These are phyloP conservation scores for Scomber japonicus DNA, from an alignment of 2,113 vertebrate species.

Conservation along the genomic window DNA sequence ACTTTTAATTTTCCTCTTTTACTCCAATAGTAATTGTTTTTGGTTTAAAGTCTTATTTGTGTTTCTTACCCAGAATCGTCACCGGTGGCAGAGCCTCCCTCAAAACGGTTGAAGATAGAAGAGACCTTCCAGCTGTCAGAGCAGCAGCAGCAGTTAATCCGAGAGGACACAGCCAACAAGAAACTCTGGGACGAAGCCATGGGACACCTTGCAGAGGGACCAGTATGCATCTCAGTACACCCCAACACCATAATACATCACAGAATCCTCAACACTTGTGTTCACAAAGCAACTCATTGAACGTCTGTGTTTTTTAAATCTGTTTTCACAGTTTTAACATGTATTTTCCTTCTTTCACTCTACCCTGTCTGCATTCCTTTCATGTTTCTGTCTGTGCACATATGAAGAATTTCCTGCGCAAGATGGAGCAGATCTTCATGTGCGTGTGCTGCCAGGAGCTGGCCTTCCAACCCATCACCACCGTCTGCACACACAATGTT, in stretches of 20 bases:
- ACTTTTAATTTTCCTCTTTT: background rate
- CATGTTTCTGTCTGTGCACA: background rate
- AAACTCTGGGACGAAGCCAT: constrained; percentile 98
- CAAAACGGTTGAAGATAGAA: constrained; percentile 90
- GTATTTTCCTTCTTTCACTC: background rate
- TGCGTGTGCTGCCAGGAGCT: constrained; percentile 99
- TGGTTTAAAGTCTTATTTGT: constrained; percentile 55
- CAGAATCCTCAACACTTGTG: background rate
- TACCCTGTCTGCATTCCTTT: background rate
- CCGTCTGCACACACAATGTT: constrained; percentile 95
- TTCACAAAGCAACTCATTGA: background rate
- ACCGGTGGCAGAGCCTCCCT: constrained; percentile 74
- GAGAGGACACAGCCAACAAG: constrained; percentile 93
- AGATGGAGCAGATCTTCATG: constrained; percentile 98
- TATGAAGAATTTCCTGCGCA: constrained; percentile 94
- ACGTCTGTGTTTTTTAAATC: background rate
- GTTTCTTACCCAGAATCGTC: constrained; percentile 55
- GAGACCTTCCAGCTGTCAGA: constrained; percentile 94
- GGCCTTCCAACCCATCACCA: constrained; percentile 96
- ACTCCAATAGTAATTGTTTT: background rate
- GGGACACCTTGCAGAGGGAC: constrained; percentile 92
- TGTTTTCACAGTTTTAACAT: background rate
- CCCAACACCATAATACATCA: background rate
- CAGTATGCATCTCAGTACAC: constrained; percentile 84
- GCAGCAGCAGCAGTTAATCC: constrained; percentile 92